Base-by-base conservation (phyloP, 2,113 vertebrate genomes). In the Anhinga rufa region DNA sequence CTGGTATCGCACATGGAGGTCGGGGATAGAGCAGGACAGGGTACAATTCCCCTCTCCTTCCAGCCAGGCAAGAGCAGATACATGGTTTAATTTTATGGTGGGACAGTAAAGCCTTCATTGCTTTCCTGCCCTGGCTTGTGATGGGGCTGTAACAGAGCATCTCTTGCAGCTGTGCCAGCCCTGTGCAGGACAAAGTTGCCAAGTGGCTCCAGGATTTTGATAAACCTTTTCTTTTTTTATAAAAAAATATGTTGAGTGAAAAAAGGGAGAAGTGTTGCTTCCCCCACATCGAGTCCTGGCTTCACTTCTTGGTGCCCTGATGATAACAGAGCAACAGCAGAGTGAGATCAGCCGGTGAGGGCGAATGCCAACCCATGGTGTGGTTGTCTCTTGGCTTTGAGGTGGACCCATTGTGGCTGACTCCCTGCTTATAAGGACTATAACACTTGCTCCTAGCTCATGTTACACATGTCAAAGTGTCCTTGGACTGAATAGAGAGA, bases 41-140 rank as follows among this genome's bases (percentile, higher is more conserved):
- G 20, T 16, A 11, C 36, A 42, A 21, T 19, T 65, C 28, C n/a
- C 13, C 31, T 44, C 26, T 58, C 42, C 51, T 44, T 40, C 32
- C 64, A 87, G 34, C 28, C 26, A 20, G n/a, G 60, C n/a, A 19
- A 65, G 32, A 24, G 19, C 4, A 6, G 64, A 12, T 31, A 46
- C 0, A 0, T 18, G 36, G 25, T 68, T 76, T 74, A 26, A 36
- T 44, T 66, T 86, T 61, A n/a, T 1, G 1, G 38, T 4, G 14
- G 62, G 54, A 31, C 36, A 44, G 24, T 12, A 42, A 81, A 88
- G 17, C n/a, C 22, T 74, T n/a, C 29, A 2, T 17, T 66, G 24
- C 40, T 71, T 36, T 61, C 34, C 88, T 80, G 42, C 61, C 28
- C n/a, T 38, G 58, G 48, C n/a, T 38, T 14, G 57, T n/a, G 48